phyloP scores from a whole-genome alignment of 2,888 invertebrate genomes.

The Lycocerus yunnanus region DNA sequence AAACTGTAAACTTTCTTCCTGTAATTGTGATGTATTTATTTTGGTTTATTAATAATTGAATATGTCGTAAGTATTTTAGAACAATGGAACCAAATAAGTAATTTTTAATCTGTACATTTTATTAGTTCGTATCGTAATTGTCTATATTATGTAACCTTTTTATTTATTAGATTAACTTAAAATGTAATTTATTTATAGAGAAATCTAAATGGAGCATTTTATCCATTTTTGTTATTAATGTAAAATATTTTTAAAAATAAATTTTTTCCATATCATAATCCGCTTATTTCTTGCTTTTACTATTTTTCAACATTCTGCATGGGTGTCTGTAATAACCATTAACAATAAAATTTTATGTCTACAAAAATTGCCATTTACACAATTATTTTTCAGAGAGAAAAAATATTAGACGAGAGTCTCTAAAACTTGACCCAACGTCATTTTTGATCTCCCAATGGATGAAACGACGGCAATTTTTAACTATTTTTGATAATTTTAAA shows the following conservation, averaged over 20 bases:
- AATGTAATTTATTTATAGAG: not conserved
- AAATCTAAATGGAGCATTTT: not conserved
- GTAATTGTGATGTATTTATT: conserved; percentile 32
- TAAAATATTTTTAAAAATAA: conserved; percentile 1
- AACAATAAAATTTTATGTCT: not conserved
- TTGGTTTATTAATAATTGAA: conserved; percentile 9
- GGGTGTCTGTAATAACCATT: not conserved
- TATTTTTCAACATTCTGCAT: not conserved
- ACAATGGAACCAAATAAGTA: conserved; percentile 25
- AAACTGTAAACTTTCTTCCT: conserved; percentile 31
- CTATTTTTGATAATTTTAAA: too few relatives aligned
- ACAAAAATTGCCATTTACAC: not conserved
- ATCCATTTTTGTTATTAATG: not conserved
- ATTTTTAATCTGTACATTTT: not conserved
- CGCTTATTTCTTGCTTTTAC: not conserved
- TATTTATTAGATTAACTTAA: not conserved
- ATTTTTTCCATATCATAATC: not conserved
- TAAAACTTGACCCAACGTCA: not conserved
- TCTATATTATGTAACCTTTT: not conserved
- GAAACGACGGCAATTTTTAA: not conserved
- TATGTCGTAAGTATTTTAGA: conserved; percentile 15
- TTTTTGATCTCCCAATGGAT: not conserved
- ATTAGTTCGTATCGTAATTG: not conserved
- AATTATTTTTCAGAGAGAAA: not conserved
- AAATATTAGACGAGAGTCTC: not conserved